Conservation (phyloP, 1,140 invertebrate species). For the Lepidostoma basale region DNA sequence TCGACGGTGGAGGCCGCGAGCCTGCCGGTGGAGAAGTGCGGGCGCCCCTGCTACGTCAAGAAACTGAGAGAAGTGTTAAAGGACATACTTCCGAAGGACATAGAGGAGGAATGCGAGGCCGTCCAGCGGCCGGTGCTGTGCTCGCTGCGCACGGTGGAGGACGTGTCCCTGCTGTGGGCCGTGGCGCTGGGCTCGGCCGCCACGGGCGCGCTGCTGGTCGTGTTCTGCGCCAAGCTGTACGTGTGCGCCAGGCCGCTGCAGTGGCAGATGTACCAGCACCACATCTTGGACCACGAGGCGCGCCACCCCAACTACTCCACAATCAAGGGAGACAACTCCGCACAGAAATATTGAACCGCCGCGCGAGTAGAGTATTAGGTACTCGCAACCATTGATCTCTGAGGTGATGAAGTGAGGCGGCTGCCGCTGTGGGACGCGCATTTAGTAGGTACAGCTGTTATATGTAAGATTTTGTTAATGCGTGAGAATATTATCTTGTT, state of each 20-base stretch:
- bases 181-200: slow-evolving; percentile 10
- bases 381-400: too few relatives aligned
- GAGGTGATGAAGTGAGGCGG: too few relatives aligned
- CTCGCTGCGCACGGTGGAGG: neutral
- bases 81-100: slow-evolving; percentile 22
- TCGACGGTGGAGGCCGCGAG: neutral
- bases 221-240: slow-evolving; percentile 7
- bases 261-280: slow-evolving; percentile 1
- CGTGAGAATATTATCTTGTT: too few relatives aligned
- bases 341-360: neutral
- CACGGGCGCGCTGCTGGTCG: slow-evolving; percentile 22
- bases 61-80: slow-evolving; percentile 7
- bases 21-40: slow-evolving; percentile 18
- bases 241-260: neutral
- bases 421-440: too few relatives aligned
- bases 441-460: too few relatives aligned
- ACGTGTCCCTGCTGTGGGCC: slow-evolving; percentile 3
- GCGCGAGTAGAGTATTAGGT: too few relatives aligned
- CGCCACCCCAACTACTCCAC: neutral
- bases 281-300: neutral
- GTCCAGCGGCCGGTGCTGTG: neutral
- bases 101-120: slow-evolving; percentile 20
- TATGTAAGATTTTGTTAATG: too few relatives aligned
- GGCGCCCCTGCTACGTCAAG: slow-evolving; percentile 15
- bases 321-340: slow-evolving; percentile 1